Percentiles rank a stretch among this genome's conserved stretches.
Evolutionary conservation across 2,888 invertebrate genomes (phyloP).

Genomic region (Rotaria magnacalcarata): DNA sequence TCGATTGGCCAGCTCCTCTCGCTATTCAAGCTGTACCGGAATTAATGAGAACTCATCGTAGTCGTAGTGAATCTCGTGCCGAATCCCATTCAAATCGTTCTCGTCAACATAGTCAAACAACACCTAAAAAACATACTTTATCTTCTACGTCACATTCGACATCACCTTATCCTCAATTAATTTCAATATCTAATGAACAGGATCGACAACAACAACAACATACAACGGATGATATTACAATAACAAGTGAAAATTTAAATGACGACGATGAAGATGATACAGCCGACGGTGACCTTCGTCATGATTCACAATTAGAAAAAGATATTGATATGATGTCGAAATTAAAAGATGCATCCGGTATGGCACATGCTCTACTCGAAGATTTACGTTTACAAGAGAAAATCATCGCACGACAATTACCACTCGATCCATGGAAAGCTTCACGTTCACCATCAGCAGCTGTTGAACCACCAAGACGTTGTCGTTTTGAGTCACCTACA

Average conservation of each 20-base stretch:
- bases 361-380: constrained; percentile 67
- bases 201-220: neutral
- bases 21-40: constrained; percentile 70
- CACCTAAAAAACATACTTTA: neutral
- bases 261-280: constrained; percentile 66
- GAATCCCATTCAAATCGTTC: constrained; percentile 8
- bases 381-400: constrained; percentile 49
- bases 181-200: neutral
- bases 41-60: constrained; percentile 29
- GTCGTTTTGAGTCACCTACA: constrained; percentile 86
- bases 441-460: constrained; percentile 81
- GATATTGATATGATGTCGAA: constrained; percentile 86
- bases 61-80: constrained; percentile 28
- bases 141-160: neutral
- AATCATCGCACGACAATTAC: constrained; percentile 33
- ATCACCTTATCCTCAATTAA: neutral
- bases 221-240: neutral
- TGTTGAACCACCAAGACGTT: constrained; percentile 61
- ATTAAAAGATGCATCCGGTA: constrained; percentile 72
- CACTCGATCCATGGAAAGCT: constrained; percentile 84
- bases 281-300: constrained; percentile 59
- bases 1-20: constrained; percentile 96
- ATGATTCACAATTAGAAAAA: constrained; percentile 66
- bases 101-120: constrained; percentile 9
- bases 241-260: constrained; percentile 60